Evolutionary conservation across 2,888 invertebrate genomes (phyloP).

Genomic region (Phasia obesa): DNA sequence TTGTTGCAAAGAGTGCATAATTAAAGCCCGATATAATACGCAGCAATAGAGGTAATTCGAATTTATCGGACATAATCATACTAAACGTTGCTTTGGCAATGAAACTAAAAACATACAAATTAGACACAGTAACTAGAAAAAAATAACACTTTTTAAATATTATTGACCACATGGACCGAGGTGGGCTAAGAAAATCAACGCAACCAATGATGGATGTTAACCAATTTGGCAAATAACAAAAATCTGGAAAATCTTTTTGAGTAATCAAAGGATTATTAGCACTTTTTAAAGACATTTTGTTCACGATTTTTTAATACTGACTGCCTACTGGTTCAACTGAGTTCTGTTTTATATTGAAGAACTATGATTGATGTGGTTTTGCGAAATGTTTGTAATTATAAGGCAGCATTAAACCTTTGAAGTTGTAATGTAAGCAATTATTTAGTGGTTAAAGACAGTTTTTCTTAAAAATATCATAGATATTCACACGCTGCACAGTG

Average conservation of each 20-base stretch:
- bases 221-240: conserved; percentile 58
- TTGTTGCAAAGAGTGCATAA: conserved; percentile 45
- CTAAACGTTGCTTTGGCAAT: conserved; percentile 22
- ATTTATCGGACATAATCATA: conserved; percentile 4
- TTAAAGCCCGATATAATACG: conserved; percentile 48
- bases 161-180: neutral
- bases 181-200: conserved; percentile 35
- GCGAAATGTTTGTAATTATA: conserved; percentile 31
- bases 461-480: no score
- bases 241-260: conserved; percentile 63
- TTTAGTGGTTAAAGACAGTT: conserved; percentile 20
- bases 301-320: conserved; percentile 13
- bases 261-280: conserved; percentile 18
- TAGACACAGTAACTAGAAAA: neutral
- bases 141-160: conserved; percentile 10
- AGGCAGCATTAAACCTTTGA: conserved; percentile 26
- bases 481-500: no score
- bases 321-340: conserved; percentile 1
- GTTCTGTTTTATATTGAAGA: neutral
- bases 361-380: conserved; percentile 49
- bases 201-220: conserved; percentile 42
- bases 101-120: conserved; percentile 27
- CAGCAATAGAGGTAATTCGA: conserved; percentile 27
- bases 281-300: conserved; percentile 37
- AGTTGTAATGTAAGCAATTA: conserved; percentile 38